Base-by-base conservation (phyloP, 2,888 invertebrate species). In the Tineola bisselliella region DNA sequence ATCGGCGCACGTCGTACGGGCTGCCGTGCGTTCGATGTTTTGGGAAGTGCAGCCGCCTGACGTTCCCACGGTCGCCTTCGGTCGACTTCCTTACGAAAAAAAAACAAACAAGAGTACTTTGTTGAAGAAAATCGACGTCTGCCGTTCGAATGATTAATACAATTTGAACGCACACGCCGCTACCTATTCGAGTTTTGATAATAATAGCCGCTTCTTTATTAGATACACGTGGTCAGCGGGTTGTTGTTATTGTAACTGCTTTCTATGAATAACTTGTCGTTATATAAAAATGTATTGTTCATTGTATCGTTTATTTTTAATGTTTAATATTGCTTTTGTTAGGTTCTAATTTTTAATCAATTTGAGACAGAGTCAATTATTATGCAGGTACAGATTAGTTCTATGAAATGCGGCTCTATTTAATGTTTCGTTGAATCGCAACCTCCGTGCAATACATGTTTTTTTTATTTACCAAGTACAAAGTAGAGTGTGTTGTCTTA, bases 1-100 rank as follows among this genome's bases (percentile, higher is more conserved):
- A 82, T 81, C 81, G 84, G 83, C 81, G 77, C 75, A 72, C 76
- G 76, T 58, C 58, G 58, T 11, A 17, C 58, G 12, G 31, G 84
- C 84, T 83, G 86, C 84, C 83, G 84, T 84, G 84, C 84, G 84
- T 82, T 83, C 83, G 86, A 84, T 87, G 87, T 88, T 88, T 88
- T 88, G 88, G 88, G 88, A 88, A 87, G 87, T 86, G 87, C 88
- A 87, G 87, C 87, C 84, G 88, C 81, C 81, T 80, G 81, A 62
- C 81, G 84, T 88, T 88, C 88, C 88, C 88, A 88, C 88, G 88
- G 86, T 87, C 81, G 82, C 84, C 84, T 83, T 84, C 83, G 79
- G 77, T 76, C 79, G 83, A 84, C 86, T 86, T 87, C 87, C 87
- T 86, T 84, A 84, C 79, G 84, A 86, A 87, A 86, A 84, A 59